Evolutionary conservation across 2,113 vertebrate genomes (phyloP), one percentile per base, ranked within the genome.

Genomic region (Choloepus hoffmanni): DNA sequence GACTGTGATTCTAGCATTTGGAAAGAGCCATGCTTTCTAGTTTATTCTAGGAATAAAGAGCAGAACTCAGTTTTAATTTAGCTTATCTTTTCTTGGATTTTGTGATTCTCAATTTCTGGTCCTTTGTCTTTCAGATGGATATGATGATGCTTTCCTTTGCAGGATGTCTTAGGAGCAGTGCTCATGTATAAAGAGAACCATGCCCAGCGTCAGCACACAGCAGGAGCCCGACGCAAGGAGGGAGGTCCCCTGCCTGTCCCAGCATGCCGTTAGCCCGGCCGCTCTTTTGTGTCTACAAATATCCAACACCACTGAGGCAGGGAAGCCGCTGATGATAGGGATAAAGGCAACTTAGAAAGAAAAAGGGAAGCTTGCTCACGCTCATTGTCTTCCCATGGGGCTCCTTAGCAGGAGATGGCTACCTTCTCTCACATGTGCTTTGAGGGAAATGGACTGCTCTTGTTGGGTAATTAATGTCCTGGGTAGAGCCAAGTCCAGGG

Each of bases 401-500:
- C 48, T 78, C 84, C 90, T 95, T 74, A 45, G 67, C 91, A 77
- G 16, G 50, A 62, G 26, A 26, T 85, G 97, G 62, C 83, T 1
- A 1, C 43, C 43, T 86, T 89, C 18, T 83, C 76, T 14, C 0
- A 1, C 62, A 40, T 92, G 92, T 0, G 3, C 40, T 96, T 96
- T 95, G 92, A 96, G 95, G 92, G 97, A 74, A 96, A 95, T 85
- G 63, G 0, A 24, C 0, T 12, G 79, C 93, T 90, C 30, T 24
- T 92, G 83, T 74, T 74, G 16, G 40, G 91, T 87, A 97, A 63
- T 97, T 92, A 95, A 93, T 72, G 97, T 48, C 28, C 9, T 28
- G 14, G 85, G 48, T 53, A 24, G n/a, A 95, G 98, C 97, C 96
- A 96, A 94, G 94, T 36, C 8, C 18, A 18, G 91, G 77, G 63